These are phyloP conservation scores for Antrozous pallidus DNA, from an alignment of 2,797 vertebrate genomes.

Conservation along the genomic window DNA sequence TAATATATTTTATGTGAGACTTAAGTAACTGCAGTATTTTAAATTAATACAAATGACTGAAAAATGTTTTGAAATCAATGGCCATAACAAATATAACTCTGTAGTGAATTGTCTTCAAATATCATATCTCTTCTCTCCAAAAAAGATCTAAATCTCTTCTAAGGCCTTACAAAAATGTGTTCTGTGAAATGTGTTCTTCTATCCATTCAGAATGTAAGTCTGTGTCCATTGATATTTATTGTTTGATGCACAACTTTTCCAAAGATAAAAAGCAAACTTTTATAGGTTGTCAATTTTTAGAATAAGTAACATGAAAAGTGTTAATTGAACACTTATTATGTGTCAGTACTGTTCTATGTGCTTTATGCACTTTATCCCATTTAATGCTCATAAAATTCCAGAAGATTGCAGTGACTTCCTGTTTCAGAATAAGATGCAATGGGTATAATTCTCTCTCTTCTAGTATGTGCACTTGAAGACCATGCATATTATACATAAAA, in stretches of 20 bases:
- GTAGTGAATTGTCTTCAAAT: neutral
- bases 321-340: neutral
- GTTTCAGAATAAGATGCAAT: neutral
- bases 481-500: neutral
- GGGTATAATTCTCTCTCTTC: neutral
- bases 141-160: neutral
- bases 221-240: neutral
- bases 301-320: neutral
- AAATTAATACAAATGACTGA: neutral
- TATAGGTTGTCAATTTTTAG: neutral
- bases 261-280: neutral
- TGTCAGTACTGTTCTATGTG: neutral
- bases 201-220: neutral
- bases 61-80: slow-evolving; percentile 29
- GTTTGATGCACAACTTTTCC: neutral
- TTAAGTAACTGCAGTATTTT: neutral
- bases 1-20: neutral
- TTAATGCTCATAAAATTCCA: neutral
- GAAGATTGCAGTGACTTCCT: neutral
- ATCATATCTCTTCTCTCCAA: neutral
- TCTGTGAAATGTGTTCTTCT: neutral
- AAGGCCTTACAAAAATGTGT: neutral
- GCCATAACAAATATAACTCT: neutral
- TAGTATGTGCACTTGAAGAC: neutral
- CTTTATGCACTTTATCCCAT: neutral